Percentiles rank a stretch among this genome's conserved stretches.
phyloP scores from a whole-genome alignment of 2,888 invertebrate species.

The Prosopocoilus inquinatus region DNA sequence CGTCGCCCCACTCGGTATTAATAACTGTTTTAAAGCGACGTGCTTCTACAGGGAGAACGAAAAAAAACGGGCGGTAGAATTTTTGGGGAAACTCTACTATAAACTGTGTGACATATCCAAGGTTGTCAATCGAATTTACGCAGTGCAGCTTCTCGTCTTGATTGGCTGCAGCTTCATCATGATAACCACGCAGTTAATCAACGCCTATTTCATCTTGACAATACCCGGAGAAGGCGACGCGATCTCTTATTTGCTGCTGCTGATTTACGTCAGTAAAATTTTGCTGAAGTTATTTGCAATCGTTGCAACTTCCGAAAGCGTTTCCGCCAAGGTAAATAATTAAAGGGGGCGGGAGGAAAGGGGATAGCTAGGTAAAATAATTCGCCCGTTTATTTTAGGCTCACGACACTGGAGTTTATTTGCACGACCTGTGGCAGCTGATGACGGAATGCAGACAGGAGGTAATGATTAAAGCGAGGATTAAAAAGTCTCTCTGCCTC shows the following conservation, averaged over 20 bases:
- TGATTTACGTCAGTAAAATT: slow-evolving; percentile 26
- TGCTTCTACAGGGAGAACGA: not conserved
- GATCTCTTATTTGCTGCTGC: slow-evolving; percentile 19
- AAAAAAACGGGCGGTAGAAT: not conserved
- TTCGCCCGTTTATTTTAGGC: slow-evolving; percentile 19
- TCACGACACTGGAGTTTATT: slow-evolving; percentile 23
- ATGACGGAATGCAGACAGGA: slow-evolving; percentile 20
- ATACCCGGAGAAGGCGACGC: slow-evolving; percentile 12
- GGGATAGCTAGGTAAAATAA: too few relatives aligned
- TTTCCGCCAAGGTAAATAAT: slow-evolving; percentile 21
- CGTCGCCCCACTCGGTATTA: not conserved
- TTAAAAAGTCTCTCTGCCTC: too few relatives aligned
- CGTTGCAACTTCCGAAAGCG: slow-evolving; percentile 26
- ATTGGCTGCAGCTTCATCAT: slow-evolving; percentile 27
- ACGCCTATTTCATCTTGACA: slow-evolving; percentile 24
- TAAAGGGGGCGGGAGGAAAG: too few relatives aligned
- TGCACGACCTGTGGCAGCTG: slow-evolving; percentile 25
- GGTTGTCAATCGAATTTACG: slow-evolving; percentile 26
- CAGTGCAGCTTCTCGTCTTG: slow-evolving; percentile 25
- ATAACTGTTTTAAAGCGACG: too few relatives aligned
- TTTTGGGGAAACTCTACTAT: slow-evolving; percentile 25
- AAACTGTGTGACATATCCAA: slow-evolving; percentile 23
- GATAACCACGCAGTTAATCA: slow-evolving; percentile 29
- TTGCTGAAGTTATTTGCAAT: slow-evolving; percentile 28
- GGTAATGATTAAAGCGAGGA: too few relatives aligned